These are phyloP conservation scores for Discoglossus pictus DNA, from an alignment of 2,797 vertebrate species.

Conservation along the genomic window DNA sequence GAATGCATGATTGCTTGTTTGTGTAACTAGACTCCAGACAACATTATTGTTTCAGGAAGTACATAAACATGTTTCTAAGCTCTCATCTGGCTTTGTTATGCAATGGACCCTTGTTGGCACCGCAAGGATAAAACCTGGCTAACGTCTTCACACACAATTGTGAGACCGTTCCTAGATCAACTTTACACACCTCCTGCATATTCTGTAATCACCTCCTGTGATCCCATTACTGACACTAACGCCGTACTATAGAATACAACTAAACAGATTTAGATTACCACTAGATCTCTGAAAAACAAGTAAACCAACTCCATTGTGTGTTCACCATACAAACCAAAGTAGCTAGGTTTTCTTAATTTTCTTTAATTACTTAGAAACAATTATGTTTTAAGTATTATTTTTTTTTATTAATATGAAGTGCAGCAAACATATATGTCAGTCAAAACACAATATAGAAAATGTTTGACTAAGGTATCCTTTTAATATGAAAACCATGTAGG, in stretches of 20 bases:
- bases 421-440: too few relatives aligned
- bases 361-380: too few relatives aligned
- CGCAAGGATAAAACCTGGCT: slow-evolving; percentile 1
- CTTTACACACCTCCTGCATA: slow-evolving; percentile 24
- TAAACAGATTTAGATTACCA: too few relatives aligned
- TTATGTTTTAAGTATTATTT: too few relatives aligned
- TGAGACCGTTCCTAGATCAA: slow-evolving; percentile 8
- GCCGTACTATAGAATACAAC: neutral
- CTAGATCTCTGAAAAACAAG: too few relatives aligned
- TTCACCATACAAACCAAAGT: too few relatives aligned
- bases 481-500: too few relatives aligned
- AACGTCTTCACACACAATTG: slow-evolving; percentile 23
- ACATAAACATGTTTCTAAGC: slow-evolving; percentile 26
- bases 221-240: neutral
- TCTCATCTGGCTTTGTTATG: slow-evolving; percentile 27
- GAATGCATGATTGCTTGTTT: slow-evolving; percentile 23
- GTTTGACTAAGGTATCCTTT: too few relatives aligned
- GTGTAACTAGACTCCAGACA: slow-evolving; percentile 41
- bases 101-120: slow-evolving; percentile 21
- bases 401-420: too few relatives aligned
- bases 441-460: too few relatives aligned
- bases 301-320: too few relatives aligned
- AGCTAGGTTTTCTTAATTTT: too few relatives aligned
- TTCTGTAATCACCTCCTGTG: slow-evolving; percentile 12
- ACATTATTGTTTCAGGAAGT: slow-evolving; percentile 41